Percentiles rank a stretch among this genome's conserved stretches.
phyloP scores from a whole-genome alignment of 1,140 invertebrate species.

The Lepidostoma basale region DNA sequence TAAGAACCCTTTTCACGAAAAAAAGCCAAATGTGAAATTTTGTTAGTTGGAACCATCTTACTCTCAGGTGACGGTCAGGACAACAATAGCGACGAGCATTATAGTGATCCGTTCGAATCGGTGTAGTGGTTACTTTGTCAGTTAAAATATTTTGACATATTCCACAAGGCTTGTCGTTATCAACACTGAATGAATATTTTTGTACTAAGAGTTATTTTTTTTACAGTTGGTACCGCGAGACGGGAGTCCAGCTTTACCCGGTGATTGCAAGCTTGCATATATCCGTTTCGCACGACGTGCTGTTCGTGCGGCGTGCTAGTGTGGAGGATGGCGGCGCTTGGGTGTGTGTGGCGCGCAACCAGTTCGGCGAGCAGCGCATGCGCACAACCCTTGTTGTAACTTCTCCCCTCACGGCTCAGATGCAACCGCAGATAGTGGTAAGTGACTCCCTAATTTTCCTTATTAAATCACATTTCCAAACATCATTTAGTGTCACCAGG shows the following conservation, averaged over 20 bases:
- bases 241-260: slow-evolving; percentile 64
- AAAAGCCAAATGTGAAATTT: too few species aligned
- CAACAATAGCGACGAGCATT: too few species aligned
- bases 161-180: neutral
- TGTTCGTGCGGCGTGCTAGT: slow-evolving; percentile 70
- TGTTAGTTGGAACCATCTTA: too few species aligned
- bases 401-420: slow-evolving; percentile 61
- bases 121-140: too few species aligned
- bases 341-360: slow-evolving; percentile 66
- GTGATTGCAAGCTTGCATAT: slow-evolving; percentile 66
- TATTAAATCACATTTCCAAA: too few species aligned
- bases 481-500: too few species aligned
- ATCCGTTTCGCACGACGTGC: slow-evolving; percentile 67
- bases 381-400: slow-evolving; percentile 63
- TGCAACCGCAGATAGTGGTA: slow-evolving; percentile 64
- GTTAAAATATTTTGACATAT: too few species aligned
- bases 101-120: too few species aligned
- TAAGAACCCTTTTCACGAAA: too few species aligned
- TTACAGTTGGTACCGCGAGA: slow-evolving; percentile 68
- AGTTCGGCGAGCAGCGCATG: slow-evolving; percentile 64
- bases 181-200: neutral
- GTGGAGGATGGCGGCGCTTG: slow-evolving; percentile 73
- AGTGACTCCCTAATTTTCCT: slow-evolving; percentile 17
- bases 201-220: slow-evolving; percentile 12
- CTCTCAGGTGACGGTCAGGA: too few species aligned